A percentile compares a stretch with the other conserved stretches of the same genome.
Conservation (phyloP, 2,797 vertebrate species). For the Poecilia velifera region DNA sequence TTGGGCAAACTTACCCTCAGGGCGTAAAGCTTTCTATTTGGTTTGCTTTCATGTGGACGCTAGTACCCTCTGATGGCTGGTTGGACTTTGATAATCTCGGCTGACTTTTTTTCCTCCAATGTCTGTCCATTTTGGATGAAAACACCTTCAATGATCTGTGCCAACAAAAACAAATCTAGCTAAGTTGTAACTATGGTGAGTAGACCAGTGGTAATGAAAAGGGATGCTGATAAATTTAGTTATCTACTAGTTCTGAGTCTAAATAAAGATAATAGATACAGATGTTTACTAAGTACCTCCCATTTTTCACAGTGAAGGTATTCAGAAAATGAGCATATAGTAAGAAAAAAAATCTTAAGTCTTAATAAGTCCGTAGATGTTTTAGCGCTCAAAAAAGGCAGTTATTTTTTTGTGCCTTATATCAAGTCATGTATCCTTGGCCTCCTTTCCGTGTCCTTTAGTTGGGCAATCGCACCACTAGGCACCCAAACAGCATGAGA, state of each 20-base stretch:
- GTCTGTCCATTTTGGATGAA: constrained; percentile 20
- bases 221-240: not conserved
- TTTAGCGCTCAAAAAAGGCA: not conserved
- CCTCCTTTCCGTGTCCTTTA: constrained; percentile 50
- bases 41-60: constrained; percentile 38
- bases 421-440: constrained; percentile 49
- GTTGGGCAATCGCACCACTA: constrained; percentile 53
- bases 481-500: constrained; percentile 67
- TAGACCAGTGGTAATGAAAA: constrained; percentile 1
- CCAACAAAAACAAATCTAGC: constrained; percentile 8
- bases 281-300: not conserved
- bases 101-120: constrained; percentile 42
- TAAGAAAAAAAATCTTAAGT: not conserved
- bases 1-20: constrained; percentile 10
- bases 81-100: constrained; percentile 53
- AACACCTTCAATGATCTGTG: constrained; percentile 10
- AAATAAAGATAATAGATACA: not conserved
- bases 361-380: not conserved
- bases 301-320: not conserved
- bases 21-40: constrained; percentile 8
- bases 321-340: not conserved
- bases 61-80: constrained; percentile 38
- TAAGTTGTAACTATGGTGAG: constrained; percentile 1
- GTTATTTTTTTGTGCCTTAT: not conserved
- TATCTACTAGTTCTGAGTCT: not conserved